Percentiles rank a stretch among this genome's conserved stretches.
phyloP scores from a whole-genome alignment of 1,140 invertebrate species.

The Euwallacea fornicatus region DNA sequence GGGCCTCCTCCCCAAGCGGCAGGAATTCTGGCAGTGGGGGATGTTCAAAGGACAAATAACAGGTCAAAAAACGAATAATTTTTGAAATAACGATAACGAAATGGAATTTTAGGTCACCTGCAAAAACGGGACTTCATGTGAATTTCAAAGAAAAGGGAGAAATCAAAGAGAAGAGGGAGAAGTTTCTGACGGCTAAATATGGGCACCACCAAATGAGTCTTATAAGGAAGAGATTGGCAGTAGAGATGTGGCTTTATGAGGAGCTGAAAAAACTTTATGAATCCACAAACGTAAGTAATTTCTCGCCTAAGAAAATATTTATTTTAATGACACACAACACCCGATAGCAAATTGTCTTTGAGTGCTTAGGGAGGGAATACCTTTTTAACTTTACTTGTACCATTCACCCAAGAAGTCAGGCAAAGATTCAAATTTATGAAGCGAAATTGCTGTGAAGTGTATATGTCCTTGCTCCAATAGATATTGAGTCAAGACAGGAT shows the following conservation, averaged over 20 bases:
- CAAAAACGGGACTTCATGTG: slow-evolving; percentile 78
- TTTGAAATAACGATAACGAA: not conserved
- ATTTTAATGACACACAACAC: too few species aligned
- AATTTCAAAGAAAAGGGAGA: slow-evolving; percentile 84
- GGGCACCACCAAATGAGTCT: slow-evolving; percentile 96
- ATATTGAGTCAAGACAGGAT: too few species aligned
- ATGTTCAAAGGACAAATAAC: slow-evolving; percentile 42
- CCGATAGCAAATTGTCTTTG: too few species aligned
- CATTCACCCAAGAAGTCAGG: too few species aligned
- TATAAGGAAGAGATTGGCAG: slow-evolving; percentile 89
- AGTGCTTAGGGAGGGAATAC: too few species aligned
- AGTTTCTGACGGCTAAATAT: slow-evolving; percentile 95
- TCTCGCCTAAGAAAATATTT: not conserved
- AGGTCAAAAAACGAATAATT: slow-evolving; percentile 6
- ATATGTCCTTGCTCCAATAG: too few species aligned
- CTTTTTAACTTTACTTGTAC: too few species aligned
- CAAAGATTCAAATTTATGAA: not conserved
- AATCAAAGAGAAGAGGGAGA: slow-evolving; percentile 84
- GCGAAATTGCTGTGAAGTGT: too few species aligned
- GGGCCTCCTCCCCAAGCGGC: slow-evolving; percentile 33
- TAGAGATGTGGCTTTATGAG: slow-evolving; percentile 98
- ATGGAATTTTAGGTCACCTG: slow-evolving; percentile 61
- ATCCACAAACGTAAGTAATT: slow-evolving; percentile 40
- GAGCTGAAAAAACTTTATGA: slow-evolving; percentile 89
- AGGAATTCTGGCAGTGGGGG: slow-evolving; percentile 54